A percentile compares a stretch with the other conserved stretches of the same genome.
These are phyloP conservation scores for Laupala kohalensis DNA, from an alignment of 1,140 invertebrate genomes.

Conservation along the genomic window DNA sequence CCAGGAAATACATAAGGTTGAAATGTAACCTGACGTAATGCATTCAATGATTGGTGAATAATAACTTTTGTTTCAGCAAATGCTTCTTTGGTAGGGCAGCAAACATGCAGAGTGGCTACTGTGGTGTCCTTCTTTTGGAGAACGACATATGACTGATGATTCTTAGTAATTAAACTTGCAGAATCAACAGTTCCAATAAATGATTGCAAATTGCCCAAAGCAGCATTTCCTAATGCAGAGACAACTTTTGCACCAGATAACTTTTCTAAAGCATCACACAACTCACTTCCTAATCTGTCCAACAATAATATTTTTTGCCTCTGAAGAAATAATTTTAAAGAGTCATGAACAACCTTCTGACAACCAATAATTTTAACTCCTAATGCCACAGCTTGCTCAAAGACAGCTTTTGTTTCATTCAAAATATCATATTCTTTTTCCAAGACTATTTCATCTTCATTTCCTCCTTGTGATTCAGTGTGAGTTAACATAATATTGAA, in stretches of 20 bases:
- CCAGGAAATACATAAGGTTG: slow-evolving; percentile 2
- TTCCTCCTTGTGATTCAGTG: neutral
- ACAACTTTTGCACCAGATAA: slow-evolving; percentile 6
- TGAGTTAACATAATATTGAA: slow-evolving; percentile 12
- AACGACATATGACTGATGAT: neutral
- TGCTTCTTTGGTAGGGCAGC: slow-evolving; percentile 1
- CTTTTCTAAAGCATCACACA: neutral
- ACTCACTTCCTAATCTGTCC: slow-evolving; percentile 6
- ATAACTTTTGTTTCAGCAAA: slow-evolving; percentile 4
- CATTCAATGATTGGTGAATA: neutral
- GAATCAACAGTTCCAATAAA: neutral
- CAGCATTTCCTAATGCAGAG: neutral
- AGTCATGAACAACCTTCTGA: slow-evolving; percentile 10
- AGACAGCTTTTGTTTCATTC: neutral
- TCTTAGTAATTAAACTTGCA: neutral
- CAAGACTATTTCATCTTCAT: neutral
- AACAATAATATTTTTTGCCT: slow-evolving; percentile 8
- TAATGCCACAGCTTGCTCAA: neutral
- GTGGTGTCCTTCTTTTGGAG: neutral
- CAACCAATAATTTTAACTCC: slow-evolving; percentile 8
- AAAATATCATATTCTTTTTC: neutral
- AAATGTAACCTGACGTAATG: neutral
- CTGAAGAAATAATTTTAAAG: slow-evolving; percentile 1
- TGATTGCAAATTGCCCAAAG: neutral
- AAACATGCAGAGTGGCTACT: neutral